These are phyloP conservation scores for Anoplophora glabripennis DNA, from an alignment of 1,140 invertebrate species.

Conservation along the genomic window DNA sequence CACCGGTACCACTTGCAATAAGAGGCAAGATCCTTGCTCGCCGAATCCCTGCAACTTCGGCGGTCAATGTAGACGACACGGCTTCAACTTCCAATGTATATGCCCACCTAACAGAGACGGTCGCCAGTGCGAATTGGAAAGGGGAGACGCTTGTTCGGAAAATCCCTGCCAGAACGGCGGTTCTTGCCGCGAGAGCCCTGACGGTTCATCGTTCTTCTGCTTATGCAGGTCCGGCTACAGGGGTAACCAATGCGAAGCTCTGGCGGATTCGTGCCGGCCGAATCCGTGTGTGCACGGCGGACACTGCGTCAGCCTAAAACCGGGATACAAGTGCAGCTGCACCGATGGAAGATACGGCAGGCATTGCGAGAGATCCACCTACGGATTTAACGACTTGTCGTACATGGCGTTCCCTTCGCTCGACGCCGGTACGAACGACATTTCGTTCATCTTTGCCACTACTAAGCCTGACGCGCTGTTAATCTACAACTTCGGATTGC, in stretches of 20 bases:
- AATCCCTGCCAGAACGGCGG: conserved; percentile 88
- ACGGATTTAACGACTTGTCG: conserved; percentile 84
- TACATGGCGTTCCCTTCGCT: conserved; percentile 84
- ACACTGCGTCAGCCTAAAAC: conserved; percentile 76
- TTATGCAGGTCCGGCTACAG: conserved; percentile 84
- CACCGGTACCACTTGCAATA: conserved; percentile 74
- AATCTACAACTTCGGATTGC: conserved; percentile 85
- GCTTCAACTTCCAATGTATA: conserved; percentile 77
- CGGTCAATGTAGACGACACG: conserved; percentile 77
- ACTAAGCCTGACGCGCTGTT: conserved; percentile 81
- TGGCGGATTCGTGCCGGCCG: conserved; percentile 82
- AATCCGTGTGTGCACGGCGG: conserved; percentile 87
- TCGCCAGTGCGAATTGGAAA: conserved; percentile 77
- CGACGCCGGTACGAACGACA: conserved; percentile 84
- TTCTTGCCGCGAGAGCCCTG: conserved; percentile 80
- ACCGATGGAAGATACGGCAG: conserved; percentile 82
- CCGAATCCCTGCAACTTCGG: conserved; percentile 83
- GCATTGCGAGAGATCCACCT: conserved; percentile 86
- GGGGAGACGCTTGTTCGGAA: conserved; percentile 76
- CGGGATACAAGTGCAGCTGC: conserved; percentile 85
- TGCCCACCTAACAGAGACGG: conserved; percentile 77
- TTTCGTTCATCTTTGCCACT: conserved; percentile 87
- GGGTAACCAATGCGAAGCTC: conserved; percentile 81
- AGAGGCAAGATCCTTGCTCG: conserved; percentile 84
- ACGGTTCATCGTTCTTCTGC: conserved; percentile 85